Evolutionary conservation across 2,113 vertebrate genomes (phyloP).

Genomic region (Atlantisia rogersi): DNA sequence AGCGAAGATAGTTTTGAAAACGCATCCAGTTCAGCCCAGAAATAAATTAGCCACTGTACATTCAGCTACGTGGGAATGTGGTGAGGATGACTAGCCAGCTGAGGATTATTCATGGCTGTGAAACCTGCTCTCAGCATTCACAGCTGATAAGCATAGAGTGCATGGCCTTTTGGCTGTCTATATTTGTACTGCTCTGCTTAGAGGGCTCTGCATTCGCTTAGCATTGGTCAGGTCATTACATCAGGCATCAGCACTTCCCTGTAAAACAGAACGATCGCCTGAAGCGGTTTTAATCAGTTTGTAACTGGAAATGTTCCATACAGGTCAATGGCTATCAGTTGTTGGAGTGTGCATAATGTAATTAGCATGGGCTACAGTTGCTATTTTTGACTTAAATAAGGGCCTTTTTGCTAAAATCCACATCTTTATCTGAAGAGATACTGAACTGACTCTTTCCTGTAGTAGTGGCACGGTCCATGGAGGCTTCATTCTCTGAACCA

Average conservation of each 20-base stretch:
- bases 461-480: background rate
- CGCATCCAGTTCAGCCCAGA: background rate
- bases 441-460: background rate
- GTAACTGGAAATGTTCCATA: constrained; percentile 52
- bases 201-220: constrained; percentile 2
- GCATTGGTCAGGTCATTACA: constrained; percentile 30
- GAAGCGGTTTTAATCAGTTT: constrained; percentile 25
- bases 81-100: background rate
- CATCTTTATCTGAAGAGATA: background rate
- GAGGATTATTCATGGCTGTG: constrained; percentile 38
- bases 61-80: background rate
- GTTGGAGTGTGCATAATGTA: background rate
- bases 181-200: constrained; percentile 33
- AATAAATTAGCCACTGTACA: background rate
- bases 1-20: background rate
- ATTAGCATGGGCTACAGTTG: constrained; percentile 30
- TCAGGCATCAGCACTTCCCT: background rate
- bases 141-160: constrained; percentile 14
- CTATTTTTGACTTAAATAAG: background rate
- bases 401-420: background rate
- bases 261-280: background rate
- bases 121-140: constrained; percentile 47
- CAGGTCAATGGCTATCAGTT: constrained; percentile 56
- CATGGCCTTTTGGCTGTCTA: constrained; percentile 34
- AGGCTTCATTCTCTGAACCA: background rate